phyloP scores from a whole-genome alignment of 30 jellyfish, hydroid and myxozoan genomes.

The Sanderia malayensis region DNA sequence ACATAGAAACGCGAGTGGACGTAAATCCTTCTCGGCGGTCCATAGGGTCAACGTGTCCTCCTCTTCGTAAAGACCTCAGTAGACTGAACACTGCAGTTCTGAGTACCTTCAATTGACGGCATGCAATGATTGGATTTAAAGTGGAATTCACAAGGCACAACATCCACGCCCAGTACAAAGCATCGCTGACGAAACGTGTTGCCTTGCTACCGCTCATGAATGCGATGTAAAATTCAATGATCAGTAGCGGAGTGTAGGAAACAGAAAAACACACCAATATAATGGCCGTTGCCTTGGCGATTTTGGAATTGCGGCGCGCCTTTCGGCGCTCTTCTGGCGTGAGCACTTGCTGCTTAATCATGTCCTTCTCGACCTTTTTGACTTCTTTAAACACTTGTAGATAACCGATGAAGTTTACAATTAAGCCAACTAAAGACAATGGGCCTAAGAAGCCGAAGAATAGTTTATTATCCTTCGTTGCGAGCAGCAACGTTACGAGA shows the following conservation, averaged over 20 bases:
- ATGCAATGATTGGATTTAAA: conserved; percentile 38
- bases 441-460: conserved; percentile 28
- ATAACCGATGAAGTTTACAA: conserved; percentile 16
- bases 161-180: conserved; percentile 47
- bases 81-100: conserved; percentile 5
- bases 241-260: conserved; percentile 40
- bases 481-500: conserved; percentile 15
- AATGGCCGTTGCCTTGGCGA: conserved; percentile 55
- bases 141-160: conserved; percentile 20
- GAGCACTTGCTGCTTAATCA: conserved; percentile 27
- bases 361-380: conserved; percentile 39
- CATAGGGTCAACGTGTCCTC: too few relatives aligned
- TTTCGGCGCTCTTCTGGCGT: conserved; percentile 27
- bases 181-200: background rate
- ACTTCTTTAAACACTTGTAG: conserved; percentile 31
- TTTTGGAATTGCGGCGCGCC: conserved; percentile 44
- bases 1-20: too few relatives aligned
- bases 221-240: conserved; percentile 30
- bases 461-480: conserved; percentile 25
- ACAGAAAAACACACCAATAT: conserved; percentile 14
- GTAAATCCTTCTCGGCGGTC: too few relatives aligned
- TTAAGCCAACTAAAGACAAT: background rate
- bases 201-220: conserved; percentile 8
- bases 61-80: background rate
- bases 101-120: conserved; percentile 44